Conservation (phyloP, 2,888 invertebrate species). For the Lithophane leautieri region DNA sequence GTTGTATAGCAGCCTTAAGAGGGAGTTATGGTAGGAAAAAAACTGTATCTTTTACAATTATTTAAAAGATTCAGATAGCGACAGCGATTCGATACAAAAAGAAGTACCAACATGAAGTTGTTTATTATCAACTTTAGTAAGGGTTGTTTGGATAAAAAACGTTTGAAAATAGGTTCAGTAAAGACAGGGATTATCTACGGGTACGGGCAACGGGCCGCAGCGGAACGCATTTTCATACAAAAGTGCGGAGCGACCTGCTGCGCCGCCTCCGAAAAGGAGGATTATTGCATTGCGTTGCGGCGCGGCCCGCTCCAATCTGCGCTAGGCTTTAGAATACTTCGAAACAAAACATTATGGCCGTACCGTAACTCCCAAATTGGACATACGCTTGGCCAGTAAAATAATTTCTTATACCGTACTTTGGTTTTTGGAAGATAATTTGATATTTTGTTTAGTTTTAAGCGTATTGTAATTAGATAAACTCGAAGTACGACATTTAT, state of each 20-base stretch:
- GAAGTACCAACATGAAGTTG: not conserved
- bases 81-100: not conserved
- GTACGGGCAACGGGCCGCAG: not conserved
- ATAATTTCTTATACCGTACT: constrained; percentile 20
- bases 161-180: not conserved
- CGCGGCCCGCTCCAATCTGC: not conserved
- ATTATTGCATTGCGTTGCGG: not conserved
- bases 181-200: not conserved
- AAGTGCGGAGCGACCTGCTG: not conserved
- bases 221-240: not conserved
- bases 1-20: not conserved
- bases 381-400: constrained; percentile 3
- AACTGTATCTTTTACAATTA: not conserved
- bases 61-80: not conserved
- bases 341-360: not conserved
- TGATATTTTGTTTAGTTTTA: constrained; percentile 42
- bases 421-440: constrained; percentile 42
- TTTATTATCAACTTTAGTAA: not conserved
- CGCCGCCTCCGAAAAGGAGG: not conserved
- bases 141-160: not conserved
- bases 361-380: constrained; percentile 47
- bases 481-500: constrained; percentile 17
- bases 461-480: constrained; percentile 33
- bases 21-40: constrained; percentile 36
- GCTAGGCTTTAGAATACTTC: not conserved